Evolutionary conservation across 2,113 vertebrate species (phyloP).

Genomic region (Rissa tridactyla): DNA sequence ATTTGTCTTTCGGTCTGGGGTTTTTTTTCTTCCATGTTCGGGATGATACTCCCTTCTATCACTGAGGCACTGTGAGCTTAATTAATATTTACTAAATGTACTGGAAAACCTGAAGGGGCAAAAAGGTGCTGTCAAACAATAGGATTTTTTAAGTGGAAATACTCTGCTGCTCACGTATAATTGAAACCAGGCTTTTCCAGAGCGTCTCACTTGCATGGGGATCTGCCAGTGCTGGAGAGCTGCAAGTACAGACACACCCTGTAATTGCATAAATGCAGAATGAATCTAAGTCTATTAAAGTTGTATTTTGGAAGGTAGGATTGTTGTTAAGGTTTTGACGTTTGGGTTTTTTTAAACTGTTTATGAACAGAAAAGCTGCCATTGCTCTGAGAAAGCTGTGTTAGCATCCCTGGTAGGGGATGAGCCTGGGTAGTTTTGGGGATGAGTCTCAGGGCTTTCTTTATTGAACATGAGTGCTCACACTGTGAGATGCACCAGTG

Average conservation of each 20-base stretch:
- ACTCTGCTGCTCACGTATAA: neutral
- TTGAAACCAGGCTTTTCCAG: conserved; percentile 14
- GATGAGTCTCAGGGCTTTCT: neutral
- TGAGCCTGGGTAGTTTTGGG: neutral
- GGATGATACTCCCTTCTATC: neutral
- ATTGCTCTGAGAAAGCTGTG: neutral
- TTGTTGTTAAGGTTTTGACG: neutral
- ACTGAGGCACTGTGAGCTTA: neutral
- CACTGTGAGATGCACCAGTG: neutral
- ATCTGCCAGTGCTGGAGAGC: neutral
- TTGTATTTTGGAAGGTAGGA: neutral
- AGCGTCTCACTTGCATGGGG: fast-evolving
- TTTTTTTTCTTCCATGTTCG: neutral
- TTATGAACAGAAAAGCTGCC: neutral
- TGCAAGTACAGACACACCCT: neutral
- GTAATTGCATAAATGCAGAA: neutral
- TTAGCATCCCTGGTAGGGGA: neutral
- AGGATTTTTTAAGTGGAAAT: neutral
- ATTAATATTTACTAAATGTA: neutral
- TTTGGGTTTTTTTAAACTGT: neutral
- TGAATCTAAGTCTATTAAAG: neutral
- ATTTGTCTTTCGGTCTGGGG: neutral
- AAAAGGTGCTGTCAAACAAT: neutral
- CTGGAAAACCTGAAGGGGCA: neutral
- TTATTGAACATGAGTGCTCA: neutral